Evolutionary conservation across 2,797 vertebrate species (phyloP), one percentile per base, ranked within the genome.

Genomic region (Luscinia luscinia): DNA sequence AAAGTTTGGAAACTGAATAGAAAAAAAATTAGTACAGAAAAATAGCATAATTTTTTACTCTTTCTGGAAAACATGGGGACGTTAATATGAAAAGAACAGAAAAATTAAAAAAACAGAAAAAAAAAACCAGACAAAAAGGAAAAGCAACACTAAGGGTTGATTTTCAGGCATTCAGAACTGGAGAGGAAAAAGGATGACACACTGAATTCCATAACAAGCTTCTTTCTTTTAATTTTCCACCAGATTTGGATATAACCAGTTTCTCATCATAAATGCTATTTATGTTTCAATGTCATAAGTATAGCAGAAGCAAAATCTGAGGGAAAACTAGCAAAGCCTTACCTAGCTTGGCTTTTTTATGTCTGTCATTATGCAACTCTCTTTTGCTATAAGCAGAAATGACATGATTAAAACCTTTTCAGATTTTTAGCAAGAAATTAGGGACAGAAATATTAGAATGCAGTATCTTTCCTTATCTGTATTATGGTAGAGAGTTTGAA

Each of bases 391-490:
- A 10, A 45, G 28, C 20, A 76, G 30, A 72, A 76, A 55, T 46
- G 0, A 46, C 9, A 30, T 0, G 0, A 52, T 30, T 81, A 59
- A 73, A 55, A 32, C 9, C 0, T 9, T 55, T 85, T 41, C 12
- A n/a, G 30, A 30, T 21, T 54, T 91, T 62, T 66, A 67, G 4
- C 20, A 70, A 40, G n/a, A 20, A 79, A 46, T 68, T 34, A 48
- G 7, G 6, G 12, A 6, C 5, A 89, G 51, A 43, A 73, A 59
- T 84, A 38, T 18, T 80, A 61, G 19, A 67, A 55, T 64, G 8
- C 8, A 70, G 7, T 41, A 45, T 21, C 0, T 78, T 61, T 52
- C 66, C 11, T 58, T 63, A 73, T 27, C 22, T 67, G 6, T 46
- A 4, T 68, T 58, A 20, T 24, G 36, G 8, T 30, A 57, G 20